Evolutionary conservation across 2,113 vertebrate genomes (phyloP).

Genomic region (Falcunculus frontatus): DNA sequence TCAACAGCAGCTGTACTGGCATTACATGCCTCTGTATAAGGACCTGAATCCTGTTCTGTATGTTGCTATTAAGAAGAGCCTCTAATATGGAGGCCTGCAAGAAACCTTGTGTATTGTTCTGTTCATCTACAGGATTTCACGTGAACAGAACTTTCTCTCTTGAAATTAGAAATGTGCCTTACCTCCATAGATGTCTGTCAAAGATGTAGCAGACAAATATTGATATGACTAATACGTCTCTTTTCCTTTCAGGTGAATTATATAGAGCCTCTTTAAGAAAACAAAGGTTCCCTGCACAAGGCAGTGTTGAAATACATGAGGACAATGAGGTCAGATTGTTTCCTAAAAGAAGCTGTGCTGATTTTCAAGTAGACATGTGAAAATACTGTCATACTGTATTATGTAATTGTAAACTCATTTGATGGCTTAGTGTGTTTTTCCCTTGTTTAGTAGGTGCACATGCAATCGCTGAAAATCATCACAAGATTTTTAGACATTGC

Average conservation of each 20-base stretch:
- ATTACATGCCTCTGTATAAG: neutral
- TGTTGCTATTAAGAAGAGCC: neutral
- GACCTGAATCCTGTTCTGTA: neutral
- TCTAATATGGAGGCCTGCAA: neutral
- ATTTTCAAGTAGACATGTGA: neutral
- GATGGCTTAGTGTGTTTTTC: neutral
- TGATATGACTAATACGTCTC: neutral
- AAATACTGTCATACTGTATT: neutral
- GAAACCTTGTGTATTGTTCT: neutral
- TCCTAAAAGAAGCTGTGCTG: neutral
- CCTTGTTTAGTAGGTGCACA: neutral
- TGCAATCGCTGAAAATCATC: neutral
- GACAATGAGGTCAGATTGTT: slow-evolving; percentile 82
- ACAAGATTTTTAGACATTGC: neutral
- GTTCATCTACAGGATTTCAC: neutral
- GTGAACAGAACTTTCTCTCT: neutral
- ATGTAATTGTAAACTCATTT: neutral
- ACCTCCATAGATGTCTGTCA: neutral
- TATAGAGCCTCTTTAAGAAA: slow-evolving; percentile 80
- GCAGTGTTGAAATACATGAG: slow-evolving; percentile 88
- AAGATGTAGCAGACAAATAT: neutral
- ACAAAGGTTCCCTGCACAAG: slow-evolving; percentile 80
- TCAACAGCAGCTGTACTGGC: neutral
- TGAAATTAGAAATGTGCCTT: neutral
- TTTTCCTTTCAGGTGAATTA: slow-evolving; percentile 72